These are phyloP conservation scores for Drosophila affinis DNA, from an alignment of 2,888 invertebrate species.

Conservation along the genomic window DNA sequence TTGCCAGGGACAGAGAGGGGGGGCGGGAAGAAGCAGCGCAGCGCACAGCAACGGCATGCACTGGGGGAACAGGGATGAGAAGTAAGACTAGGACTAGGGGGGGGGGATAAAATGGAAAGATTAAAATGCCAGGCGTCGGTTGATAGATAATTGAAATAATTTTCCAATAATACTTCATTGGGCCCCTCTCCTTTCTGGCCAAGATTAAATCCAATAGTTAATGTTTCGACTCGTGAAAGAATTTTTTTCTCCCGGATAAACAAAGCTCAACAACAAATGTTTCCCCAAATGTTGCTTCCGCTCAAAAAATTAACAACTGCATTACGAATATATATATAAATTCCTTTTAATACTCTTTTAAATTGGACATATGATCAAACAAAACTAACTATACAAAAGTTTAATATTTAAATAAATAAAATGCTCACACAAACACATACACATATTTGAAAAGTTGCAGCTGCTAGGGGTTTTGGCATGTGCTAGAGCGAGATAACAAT, in stretches of 20 bases:
- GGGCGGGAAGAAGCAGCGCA: slow-evolving; percentile 44
- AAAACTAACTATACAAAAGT: slow-evolving; percentile 46
- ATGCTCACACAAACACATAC: slow-evolving; percentile 50
- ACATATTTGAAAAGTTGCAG: slow-evolving; percentile 12
- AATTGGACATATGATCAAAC: slow-evolving; percentile 55
- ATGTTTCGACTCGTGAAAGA: neutral
- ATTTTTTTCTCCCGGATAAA: slow-evolving; percentile 19
- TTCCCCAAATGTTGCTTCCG: neutral
- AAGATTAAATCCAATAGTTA: neutral
- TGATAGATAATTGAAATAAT: slow-evolving; percentile 15
- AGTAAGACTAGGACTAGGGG: slow-evolving; percentile 1
- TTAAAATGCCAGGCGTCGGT: slow-evolving; percentile 2
- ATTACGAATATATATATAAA: slow-evolving; percentile 29
- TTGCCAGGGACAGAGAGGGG: slow-evolving; percentile 16
- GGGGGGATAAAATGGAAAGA: neutral
- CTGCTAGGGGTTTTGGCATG: slow-evolving; percentile 35
- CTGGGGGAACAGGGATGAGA: slow-evolving; percentile 9
- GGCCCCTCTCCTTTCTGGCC: no score
- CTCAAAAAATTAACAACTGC: slow-evolving; percentile 7
- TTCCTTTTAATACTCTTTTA: slow-evolving; percentile 16
- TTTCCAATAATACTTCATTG: slow-evolving; percentile 1
- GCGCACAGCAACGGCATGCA: slow-evolving; percentile 48
- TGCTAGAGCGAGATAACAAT: slow-evolving; percentile 62
- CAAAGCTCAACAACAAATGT: slow-evolving; percentile 25
- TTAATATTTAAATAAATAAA: slow-evolving; percentile 71